These are phyloP conservation scores for Umimayanthus kanabou DNA, from an alignment of 92 coral and sea anemone genomes.

Conservation along the genomic window DNA sequence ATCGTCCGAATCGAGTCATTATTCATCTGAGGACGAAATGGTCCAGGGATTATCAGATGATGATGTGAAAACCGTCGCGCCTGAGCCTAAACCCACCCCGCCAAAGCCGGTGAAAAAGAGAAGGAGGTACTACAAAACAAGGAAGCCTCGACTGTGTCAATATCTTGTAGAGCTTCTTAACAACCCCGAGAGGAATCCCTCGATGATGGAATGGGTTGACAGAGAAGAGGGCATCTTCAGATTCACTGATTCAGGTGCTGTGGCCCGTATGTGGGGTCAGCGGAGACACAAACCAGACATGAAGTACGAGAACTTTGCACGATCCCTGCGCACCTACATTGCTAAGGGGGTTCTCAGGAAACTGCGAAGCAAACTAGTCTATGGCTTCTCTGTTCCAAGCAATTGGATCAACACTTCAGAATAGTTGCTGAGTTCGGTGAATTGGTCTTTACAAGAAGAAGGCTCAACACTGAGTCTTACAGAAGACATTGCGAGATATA, in stretches of 20 bases:
- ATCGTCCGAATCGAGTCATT: conserved; percentile 32
- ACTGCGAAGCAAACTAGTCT: conserved; percentile 94
- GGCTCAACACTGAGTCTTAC: no score
- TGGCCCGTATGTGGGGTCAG: conserved; percentile 97
- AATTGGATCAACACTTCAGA: conserved; percentile 25
- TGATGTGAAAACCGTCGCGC: background rate
- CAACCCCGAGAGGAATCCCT: conserved; percentile 74
- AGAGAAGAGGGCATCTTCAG: conserved; percentile 90
- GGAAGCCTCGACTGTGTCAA: conserved; percentile 87
- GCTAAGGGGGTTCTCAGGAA: conserved; percentile 95
- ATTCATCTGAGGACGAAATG: conserved; percentile 32
- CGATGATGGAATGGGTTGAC: conserved; percentile 95
- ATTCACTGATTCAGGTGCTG: conserved; percentile 88
- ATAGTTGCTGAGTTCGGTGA: background rate
- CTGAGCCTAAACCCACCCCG: background rate
- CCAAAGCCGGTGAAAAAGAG: conserved; percentile 58
- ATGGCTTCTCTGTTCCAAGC: conserved; percentile 67
- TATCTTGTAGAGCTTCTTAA: conserved; percentile 76
- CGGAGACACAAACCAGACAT: conserved; percentile 92
- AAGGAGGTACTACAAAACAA: conserved; percentile 61
- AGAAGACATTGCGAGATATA: no score
- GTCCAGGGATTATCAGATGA: conserved; percentile 9
- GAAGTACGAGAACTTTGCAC: conserved; percentile 99
- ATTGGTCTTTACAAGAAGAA: background rate
- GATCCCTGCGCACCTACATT: conserved; percentile 94